Conservation (phyloP, 1,140 invertebrate genomes). For the Armadillidium nasatum region DNA sequence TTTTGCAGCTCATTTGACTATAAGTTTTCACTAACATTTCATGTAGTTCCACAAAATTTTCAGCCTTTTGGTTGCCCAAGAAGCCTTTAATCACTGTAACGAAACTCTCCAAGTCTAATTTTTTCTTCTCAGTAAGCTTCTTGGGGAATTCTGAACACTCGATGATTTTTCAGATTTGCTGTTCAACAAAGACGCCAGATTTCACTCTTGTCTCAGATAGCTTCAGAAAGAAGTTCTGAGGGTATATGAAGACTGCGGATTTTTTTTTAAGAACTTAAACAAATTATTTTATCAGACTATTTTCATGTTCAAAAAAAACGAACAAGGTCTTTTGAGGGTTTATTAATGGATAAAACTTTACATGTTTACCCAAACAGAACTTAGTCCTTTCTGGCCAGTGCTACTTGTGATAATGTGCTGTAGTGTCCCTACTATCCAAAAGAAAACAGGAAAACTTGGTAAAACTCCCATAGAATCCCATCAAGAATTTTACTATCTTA, state of each 20-base stretch:
- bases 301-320: constrained; percentile 10
- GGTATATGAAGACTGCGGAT: constrained; percentile 31
- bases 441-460: too few species aligned
- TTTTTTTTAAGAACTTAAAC: constrained; percentile 40
- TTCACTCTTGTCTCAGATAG: constrained; percentile 46
- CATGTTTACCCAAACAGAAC: constrained; percentile 29
- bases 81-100: constrained; percentile 26
- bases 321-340: constrained; percentile 33
- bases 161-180: constrained; percentile 42
- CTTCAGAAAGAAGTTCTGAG: constrained; percentile 46
- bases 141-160: constrained; percentile 31
- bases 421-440: too few species aligned
- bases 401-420: too few species aligned
- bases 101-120: constrained; percentile 33
- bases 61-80: constrained; percentile 35
- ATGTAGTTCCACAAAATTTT: constrained; percentile 34
- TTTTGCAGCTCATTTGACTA: too few species aligned
- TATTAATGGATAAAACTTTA: constrained; percentile 46
- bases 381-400: too few species aligned
- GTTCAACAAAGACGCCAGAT: constrained; percentile 47
- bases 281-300: constrained; percentile 48
- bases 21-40: background rate
- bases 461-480: too few species aligned
- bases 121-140: constrained; percentile 24
- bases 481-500: too few species aligned